phyloP scores from a whole-genome alignment of 92 coral and sea anemone species.

The Micromussa lordhowensis region DNA sequence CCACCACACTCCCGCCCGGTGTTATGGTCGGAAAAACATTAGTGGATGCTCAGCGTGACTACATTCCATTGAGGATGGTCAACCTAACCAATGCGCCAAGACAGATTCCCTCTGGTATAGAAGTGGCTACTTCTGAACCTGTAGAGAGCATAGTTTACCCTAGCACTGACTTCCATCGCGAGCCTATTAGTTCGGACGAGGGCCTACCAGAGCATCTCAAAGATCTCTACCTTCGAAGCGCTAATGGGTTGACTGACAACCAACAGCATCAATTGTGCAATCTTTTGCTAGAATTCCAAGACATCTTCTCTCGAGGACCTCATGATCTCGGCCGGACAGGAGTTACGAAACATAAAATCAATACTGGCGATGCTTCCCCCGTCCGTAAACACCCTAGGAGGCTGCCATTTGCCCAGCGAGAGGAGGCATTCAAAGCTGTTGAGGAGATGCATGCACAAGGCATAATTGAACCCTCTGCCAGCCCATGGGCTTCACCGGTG shows the following conservation, averaged over 20 bases:
- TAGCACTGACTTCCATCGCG: background rate
- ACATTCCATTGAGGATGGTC: slow-evolving; percentile 51
- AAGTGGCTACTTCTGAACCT: slow-evolving; percentile 65
- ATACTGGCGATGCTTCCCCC: too few species aligned
- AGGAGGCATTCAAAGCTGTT: too few species aligned
- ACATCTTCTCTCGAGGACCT: slow-evolving; percentile 45
- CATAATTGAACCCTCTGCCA: too few species aligned
- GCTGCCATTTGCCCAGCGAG: too few species aligned
- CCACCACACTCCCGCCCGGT: background rate
- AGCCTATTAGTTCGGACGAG: background rate
- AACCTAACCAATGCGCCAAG: slow-evolving; percentile 36
- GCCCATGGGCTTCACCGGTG: too few species aligned
- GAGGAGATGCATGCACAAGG: too few species aligned
- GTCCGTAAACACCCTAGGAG: too few species aligned
- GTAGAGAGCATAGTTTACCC: slow-evolving; percentile 36
- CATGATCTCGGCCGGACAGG: slow-evolving; percentile 55
- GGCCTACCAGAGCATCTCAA: slow-evolving; percentile 42
- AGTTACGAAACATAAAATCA: background rate
- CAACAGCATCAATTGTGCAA: slow-evolving; percentile 45
- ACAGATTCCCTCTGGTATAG: slow-evolving; percentile 23
- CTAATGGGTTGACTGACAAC: slow-evolving; percentile 9
- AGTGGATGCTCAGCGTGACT: slow-evolving; percentile 37
- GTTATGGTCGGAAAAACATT: slow-evolving; percentile 57
- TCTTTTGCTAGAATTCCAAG: slow-evolving; percentile 48
- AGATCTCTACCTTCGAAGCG: slow-evolving; percentile 46